Base-by-base conservation (phyloP, 2,113 vertebrate species). In the Acanthochromis polyacanthus region DNA sequence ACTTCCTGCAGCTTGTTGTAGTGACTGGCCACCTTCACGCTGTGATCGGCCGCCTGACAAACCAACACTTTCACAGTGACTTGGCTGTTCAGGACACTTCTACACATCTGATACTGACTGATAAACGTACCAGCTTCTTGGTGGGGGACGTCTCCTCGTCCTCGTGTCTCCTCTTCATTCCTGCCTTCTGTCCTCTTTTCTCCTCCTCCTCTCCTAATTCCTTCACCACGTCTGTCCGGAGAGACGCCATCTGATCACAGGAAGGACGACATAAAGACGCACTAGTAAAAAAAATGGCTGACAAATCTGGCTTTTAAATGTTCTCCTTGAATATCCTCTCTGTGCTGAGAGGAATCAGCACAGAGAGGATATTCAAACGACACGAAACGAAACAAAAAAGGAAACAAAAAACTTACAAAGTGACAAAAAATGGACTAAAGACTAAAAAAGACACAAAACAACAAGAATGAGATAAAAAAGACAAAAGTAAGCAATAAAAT, bases 1-100 rank as follows among this genome's bases (percentile, higher is more conserved):
- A 95, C 94, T 83, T 99, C 98, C 86, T 98, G 96, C 59, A 98
- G 95, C 5, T 95, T 91, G 84, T 99, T 99, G 75, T 99, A 99
- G 90, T 99, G 98, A 30, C 92, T 94, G 23, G 98, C 98, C 25
- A 99, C 98, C 32, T 96, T 90, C 72, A 94, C 90, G 19, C 96
- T 90, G 17, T 98, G 97, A 23, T 96, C 96, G 0, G 2, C 9
- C n/a, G 6, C 40, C 91, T 90, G 30, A 7, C 0, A 0, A 30
- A 64, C 12, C 28, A 73, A 3, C 59, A 59, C 43, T 55, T 23
- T 17, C 46, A 52, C 61, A 28, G 16, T 53, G 12, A 53, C 30
- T 68, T 15, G 14, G 59, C 11, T 51, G 30, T 20, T 36, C 32
- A 36, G 10, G 10, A 43, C 15, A 4, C 40, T 3, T 43, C 40